Evolutionary conservation across 2,888 invertebrate species (phyloP).

Genomic region (Mamestra brassicae): DNA sequence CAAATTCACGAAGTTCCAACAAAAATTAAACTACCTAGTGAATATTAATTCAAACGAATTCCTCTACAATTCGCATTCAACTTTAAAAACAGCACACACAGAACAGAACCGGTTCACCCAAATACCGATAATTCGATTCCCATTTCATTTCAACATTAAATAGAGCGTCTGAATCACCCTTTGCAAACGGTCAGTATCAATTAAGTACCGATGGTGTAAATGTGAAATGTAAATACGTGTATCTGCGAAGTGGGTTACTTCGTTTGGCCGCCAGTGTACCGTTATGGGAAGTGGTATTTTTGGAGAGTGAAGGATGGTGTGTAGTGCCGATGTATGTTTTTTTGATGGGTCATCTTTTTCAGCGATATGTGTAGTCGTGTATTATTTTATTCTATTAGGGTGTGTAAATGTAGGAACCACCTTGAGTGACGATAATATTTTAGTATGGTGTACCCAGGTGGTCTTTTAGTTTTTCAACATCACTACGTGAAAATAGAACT

Average conservation of each 20-base stretch:
- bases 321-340: constrained; percentile 20
- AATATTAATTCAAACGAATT: constrained; percentile 14
- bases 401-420: background rate
- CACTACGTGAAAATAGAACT: background rate
- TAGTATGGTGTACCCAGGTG: background rate
- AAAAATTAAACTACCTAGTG: background rate
- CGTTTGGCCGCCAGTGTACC: constrained; percentile 39
- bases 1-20: background rate
- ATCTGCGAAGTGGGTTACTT: constrained; percentile 67
- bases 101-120: constrained; percentile 47
- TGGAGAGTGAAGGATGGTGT: constrained; percentile 32
- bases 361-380: constrained; percentile 21
- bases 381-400: constrained; percentile 1
- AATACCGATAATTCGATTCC: constrained; percentile 60
- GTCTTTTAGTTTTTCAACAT: background rate
- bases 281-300: constrained; percentile 53
- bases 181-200: constrained; percentile 70
- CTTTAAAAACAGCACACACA: constrained; percentile 41
- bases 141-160: constrained; percentile 54
- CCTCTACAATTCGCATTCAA: constrained; percentile 24
- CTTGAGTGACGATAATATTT: constrained; percentile 3
- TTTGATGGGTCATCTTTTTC: constrained; percentile 26
- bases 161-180: constrained; percentile 56
- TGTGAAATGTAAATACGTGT: constrained; percentile 76
- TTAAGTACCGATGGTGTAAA: constrained; percentile 75